Evolutionary conservation across 2,797 vertebrate genomes (phyloP).

Genomic region (Buceros bicornis): DNA sequence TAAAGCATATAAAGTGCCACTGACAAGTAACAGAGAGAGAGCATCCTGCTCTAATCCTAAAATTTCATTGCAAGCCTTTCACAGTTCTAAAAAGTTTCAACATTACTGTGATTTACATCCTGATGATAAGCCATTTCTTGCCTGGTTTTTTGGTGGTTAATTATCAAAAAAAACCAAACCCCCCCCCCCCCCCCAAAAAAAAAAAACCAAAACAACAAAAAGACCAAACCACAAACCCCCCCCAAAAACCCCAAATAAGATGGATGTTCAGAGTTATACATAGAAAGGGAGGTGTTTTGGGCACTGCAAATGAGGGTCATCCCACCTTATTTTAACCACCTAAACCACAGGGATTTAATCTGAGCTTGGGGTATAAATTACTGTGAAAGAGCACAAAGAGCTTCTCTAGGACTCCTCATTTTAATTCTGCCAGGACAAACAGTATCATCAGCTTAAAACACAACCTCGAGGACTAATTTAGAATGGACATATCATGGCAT

Average conservation of each 20-base stretch:
- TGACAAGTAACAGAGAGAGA: neutral
- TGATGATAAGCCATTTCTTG: neutral
- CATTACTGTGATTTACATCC: neutral
- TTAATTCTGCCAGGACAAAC: neutral
- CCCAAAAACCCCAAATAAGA: neutral
- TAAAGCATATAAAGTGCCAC: neutral
- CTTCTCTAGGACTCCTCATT: neutral
- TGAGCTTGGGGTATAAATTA: neutral
- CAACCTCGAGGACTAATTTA: neutral
- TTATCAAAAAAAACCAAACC: no score
- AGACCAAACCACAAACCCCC: neutral
- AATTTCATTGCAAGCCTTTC: neutral
- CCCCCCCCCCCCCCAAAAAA: neutral
- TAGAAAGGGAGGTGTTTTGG: neutral
- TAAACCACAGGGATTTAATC: neutral
- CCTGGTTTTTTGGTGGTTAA: no score
- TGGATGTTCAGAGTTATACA: neutral
- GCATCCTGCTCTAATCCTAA: neutral
- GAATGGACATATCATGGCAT: neutral
- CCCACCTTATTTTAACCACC: neutral
- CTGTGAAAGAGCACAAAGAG: neutral
- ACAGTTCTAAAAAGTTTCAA: neutral
- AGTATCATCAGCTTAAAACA: neutral
- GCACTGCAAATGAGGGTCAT: neutral
- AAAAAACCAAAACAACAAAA: neutral